Evolutionary conservation across 2,113 vertebrate genomes (phyloP).

Genomic region (Catharus bicknelli): DNA sequence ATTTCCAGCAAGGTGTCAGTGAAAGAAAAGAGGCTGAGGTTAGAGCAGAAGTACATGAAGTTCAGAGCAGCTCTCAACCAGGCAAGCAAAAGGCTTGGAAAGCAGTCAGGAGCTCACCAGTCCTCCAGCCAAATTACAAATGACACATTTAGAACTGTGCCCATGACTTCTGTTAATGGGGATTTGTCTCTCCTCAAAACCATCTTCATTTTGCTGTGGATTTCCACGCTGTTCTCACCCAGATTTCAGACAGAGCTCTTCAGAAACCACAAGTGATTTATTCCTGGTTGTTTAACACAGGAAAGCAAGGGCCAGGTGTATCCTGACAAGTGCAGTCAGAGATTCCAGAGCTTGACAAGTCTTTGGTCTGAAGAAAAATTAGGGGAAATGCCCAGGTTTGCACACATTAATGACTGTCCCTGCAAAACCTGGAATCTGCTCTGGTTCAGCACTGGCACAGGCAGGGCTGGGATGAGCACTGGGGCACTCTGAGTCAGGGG

Average conservation of each 20-base stretch:
- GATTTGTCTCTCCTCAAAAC: not conserved
- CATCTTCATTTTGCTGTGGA: not conserved
- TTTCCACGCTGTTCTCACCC: not conserved
- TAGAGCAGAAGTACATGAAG: not conserved
- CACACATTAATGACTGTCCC: not conserved
- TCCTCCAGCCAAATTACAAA: not conserved
- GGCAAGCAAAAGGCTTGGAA: not conserved
- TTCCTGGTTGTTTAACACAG: not conserved
- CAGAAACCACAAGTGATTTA: not conserved
- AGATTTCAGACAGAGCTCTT: not conserved
- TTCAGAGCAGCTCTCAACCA: not conserved
- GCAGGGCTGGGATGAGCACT: not conserved
- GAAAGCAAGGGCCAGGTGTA: not conserved
- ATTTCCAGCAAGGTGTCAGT: not conserved
- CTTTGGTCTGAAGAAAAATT: not conserved
- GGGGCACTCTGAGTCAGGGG: not conserved
- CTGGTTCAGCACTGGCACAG: not conserved
- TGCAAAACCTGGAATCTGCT: not conserved
- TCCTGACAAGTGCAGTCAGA: not conserved
- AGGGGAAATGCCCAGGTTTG: not conserved
- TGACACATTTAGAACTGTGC: not conserved
- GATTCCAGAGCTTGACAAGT: not conserved
- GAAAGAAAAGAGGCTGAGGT: not conserved
- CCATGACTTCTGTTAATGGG: not conserved
- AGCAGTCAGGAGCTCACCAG: not conserved